Evolutionary conservation across 1,140 invertebrate genomes (phyloP), one percentile per base, ranked within the genome.

Genomic region (Macrotrachela quadricornifera): DNA sequence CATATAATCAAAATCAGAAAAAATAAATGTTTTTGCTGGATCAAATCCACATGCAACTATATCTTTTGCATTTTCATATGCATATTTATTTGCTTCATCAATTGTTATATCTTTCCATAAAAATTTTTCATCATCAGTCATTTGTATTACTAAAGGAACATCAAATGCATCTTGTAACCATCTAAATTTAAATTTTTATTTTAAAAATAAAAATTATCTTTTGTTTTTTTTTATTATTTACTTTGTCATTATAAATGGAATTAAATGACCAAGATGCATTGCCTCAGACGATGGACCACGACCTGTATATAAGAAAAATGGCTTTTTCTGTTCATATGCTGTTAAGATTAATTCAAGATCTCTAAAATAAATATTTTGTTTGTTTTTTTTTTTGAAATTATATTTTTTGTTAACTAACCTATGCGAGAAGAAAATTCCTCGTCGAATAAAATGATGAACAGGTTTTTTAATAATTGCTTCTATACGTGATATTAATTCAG

Each of bases 21-120:
- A 99, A 56, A 99, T 92, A 66, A 97, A 97, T 0, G 94, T 99
- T 61, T 95, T 97, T 2, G 85, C 75, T 0, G 78, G 62, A 72
- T 95, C 82, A 72, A 97, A 99, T n/a, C 91, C 92, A 63, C 85
- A 79, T 12, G 92, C 87, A 59, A 99, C 91, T 49, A 99, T 97
- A 69, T 99, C 92, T 72, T 92, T 96, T 0, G 84, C 81, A 74
- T 99, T 99, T 64, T 85, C 81, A 55, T 78, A 74, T 0, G 85
- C 80, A 63, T 95, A 74, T 64, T 80, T 78, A 42, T 83, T 78
- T 0, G 83, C 79, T 57, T 94, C 81, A 62, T 97, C 90, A 17
- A 95, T 63, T 56, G 79, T 81, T 30, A 97, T 69, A 67, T 96
- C 85, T 68, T 86, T 94, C 91, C 92, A 99, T 60, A 96, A 75